Evolutionary conservation across 2,797 vertebrate species (phyloP).

Genomic region (Sphaeramia orbicularis): DNA sequence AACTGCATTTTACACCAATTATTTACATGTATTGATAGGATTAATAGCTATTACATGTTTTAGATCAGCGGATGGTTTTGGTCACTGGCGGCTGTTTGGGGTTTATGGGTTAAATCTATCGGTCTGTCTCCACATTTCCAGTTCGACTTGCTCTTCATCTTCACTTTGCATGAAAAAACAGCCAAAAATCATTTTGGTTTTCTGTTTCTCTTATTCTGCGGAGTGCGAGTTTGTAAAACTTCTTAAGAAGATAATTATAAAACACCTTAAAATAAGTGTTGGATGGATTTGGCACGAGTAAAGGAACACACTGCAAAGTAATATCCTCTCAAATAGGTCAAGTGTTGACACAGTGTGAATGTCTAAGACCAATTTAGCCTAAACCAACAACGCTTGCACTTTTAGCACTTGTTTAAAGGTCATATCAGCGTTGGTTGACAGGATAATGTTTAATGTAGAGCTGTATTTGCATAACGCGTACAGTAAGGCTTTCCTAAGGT

Average conservation of each 20-base stretch:
- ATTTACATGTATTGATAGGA: too few species aligned
- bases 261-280: not conserved
- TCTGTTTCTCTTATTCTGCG: not conserved
- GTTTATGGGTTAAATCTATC: too few species aligned
- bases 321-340: not conserved
- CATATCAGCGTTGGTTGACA: not conserved
- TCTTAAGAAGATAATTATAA: not conserved
- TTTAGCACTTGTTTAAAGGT: conserved; percentile 15
- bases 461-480: conserved; percentile 1
- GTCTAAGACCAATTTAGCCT: conserved; percentile 10
- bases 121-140: not conserved
- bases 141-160: too few species aligned
- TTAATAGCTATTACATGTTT: too few species aligned
- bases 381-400: not conserved
- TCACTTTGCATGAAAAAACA: not conserved
- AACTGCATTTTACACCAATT: too few species aligned
- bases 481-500: not conserved
- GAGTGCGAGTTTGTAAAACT: not conserved
- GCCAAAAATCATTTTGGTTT: not conserved
- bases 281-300: too few species aligned
- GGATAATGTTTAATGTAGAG: conserved; percentile 26
- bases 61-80: too few species aligned
- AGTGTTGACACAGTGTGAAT: not conserved
- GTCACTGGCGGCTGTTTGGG: too few species aligned
- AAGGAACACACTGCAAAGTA: not conserved